These are phyloP conservation scores for Struthio camelus DNA, from an alignment of 2,113 vertebrate genomes.

Conservation along the genomic window DNA sequence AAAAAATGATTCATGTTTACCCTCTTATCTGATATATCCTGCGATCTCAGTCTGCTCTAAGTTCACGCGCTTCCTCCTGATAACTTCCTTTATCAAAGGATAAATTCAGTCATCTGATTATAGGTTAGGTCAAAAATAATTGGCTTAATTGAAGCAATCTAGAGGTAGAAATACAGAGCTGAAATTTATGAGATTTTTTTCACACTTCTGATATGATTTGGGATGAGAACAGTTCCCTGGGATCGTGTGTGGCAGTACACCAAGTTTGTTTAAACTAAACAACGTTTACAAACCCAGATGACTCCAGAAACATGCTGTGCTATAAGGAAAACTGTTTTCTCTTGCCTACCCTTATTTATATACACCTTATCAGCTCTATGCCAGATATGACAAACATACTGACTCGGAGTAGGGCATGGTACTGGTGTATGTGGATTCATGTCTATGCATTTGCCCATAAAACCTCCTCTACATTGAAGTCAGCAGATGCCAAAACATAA, in stretches of 20 bases:
- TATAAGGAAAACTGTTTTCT: background rate
- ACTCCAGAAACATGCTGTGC: background rate
- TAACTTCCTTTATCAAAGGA: slow-evolving; percentile 15
- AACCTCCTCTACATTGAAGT: background rate
- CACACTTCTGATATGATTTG: background rate
- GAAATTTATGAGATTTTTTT: background rate
- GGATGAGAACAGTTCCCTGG: background rate
- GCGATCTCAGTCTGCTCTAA: background rate
- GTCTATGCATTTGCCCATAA: rapidly evolving
- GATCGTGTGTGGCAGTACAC: background rate
- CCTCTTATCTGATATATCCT: slow-evolving; percentile 19
- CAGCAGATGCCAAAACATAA: background rate
- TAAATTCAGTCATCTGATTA: slow-evolving; percentile 33
- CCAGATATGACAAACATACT: background rate
- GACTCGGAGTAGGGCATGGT: background rate
- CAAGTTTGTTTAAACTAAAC: background rate
- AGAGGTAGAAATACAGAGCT: background rate
- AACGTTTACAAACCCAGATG: background rate
- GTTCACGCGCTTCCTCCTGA: background rate
- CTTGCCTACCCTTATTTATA: background rate
- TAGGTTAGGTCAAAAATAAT: slow-evolving; percentile 3
- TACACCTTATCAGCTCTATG: background rate
- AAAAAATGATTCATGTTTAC: background rate
- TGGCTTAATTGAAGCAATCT: slow-evolving; percentile 18
- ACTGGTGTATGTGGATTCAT: background rate